Percentiles rank a stretch among this genome's conserved stretches.
Evolutionary conservation across 2,888 invertebrate species (phyloP).

Genomic region (Cheiracanthium punctorium): DNA sequence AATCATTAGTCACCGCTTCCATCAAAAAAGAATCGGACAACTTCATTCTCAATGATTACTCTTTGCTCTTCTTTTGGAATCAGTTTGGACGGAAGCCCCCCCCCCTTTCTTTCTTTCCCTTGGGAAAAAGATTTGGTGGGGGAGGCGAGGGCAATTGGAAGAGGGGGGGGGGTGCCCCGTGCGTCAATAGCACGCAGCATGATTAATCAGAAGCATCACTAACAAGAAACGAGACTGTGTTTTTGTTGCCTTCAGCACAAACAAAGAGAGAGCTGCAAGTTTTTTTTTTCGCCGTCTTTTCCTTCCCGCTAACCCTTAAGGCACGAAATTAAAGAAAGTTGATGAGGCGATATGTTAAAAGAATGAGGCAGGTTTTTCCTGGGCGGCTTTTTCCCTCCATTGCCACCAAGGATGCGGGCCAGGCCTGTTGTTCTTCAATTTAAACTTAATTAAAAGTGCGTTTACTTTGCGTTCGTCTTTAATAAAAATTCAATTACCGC

Average conservation of each 20-base stretch:
- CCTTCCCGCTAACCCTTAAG: slow-evolving; percentile 64
- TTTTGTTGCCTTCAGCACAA: slow-evolving; percentile 70
- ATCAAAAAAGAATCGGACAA: slow-evolving; percentile 68
- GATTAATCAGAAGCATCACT: slow-evolving; percentile 69
- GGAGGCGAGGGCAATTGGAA: slow-evolving; percentile 1
- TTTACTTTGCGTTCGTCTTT: slow-evolving; percentile 70
- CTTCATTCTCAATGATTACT: slow-evolving; percentile 67
- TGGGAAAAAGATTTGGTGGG: slow-evolving; percentile 52
- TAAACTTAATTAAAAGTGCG: slow-evolving; percentile 71
- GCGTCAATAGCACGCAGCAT: slow-evolving; percentile 68
- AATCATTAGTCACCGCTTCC: slow-evolving; percentile 67
- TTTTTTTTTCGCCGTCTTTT: slow-evolving; percentile 38
- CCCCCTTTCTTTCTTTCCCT: slow-evolving; percentile 27
- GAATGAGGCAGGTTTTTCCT: slow-evolving; percentile 65
- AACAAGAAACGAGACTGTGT: slow-evolving; percentile 67
- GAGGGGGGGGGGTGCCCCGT: slow-evolving; percentile 48
- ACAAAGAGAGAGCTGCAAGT: slow-evolving; percentile 59
- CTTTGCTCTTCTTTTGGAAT: slow-evolving; percentile 58
- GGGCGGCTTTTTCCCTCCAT: slow-evolving; percentile 59
- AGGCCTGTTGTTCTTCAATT: slow-evolving; percentile 70
- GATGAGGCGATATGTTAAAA: slow-evolving; percentile 70
- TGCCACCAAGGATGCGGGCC: slow-evolving; percentile 62
- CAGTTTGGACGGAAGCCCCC: slow-evolving; percentile 50
- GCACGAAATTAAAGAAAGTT: slow-evolving; percentile 70
- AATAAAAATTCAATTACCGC: slow-evolving; percentile 70